A percentile compares a stretch with the other conserved stretches of the same genome.
These are phyloP conservation scores for Sebastes taczanowskii DNA, from an alignment of 2,797 vertebrate species.

Conservation along the genomic window DNA sequence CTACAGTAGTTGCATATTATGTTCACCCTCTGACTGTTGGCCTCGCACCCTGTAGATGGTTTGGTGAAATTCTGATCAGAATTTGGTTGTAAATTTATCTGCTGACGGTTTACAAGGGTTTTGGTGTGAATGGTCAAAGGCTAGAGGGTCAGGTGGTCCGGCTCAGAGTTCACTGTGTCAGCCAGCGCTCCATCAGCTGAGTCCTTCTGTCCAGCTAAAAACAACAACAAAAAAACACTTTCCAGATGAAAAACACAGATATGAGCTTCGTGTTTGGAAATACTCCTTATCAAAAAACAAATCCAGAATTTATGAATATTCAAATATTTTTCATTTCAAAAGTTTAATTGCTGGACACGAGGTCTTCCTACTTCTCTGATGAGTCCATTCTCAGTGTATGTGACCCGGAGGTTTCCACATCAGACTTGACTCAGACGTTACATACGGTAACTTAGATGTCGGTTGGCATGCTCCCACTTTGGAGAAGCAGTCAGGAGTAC, in stretches of 20 bases:
- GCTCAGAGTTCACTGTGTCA: conserved; percentile 72
- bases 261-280: too few relatives aligned
- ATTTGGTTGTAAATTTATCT: neutral
- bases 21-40: conserved; percentile 50
- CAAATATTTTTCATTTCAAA: too few relatives aligned
- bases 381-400: neutral
- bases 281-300: too few relatives aligned
- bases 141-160: conserved; percentile 49
- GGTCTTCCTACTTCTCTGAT: neutral
- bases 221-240: too few relatives aligned
- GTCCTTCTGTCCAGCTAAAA: neutral
- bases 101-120: conserved; percentile 11
- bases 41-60: conserved; percentile 39
- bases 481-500: too few relatives aligned
- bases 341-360: too few relatives aligned
- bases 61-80: neutral
- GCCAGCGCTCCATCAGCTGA: neutral
- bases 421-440: neutral
- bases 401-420: neutral
- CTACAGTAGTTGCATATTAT: conserved; percentile 18
- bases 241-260: too few relatives aligned
- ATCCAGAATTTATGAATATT: too few relatives aligned
- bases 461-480: too few relatives aligned
- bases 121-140: conserved; percentile 45
- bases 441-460: too few relatives aligned